These are phyloP conservation scores for Oopsacas minuta DNA, from an alignment of 37 sponge, comb jelly and placozoan species.

Conservation along the genomic window DNA sequence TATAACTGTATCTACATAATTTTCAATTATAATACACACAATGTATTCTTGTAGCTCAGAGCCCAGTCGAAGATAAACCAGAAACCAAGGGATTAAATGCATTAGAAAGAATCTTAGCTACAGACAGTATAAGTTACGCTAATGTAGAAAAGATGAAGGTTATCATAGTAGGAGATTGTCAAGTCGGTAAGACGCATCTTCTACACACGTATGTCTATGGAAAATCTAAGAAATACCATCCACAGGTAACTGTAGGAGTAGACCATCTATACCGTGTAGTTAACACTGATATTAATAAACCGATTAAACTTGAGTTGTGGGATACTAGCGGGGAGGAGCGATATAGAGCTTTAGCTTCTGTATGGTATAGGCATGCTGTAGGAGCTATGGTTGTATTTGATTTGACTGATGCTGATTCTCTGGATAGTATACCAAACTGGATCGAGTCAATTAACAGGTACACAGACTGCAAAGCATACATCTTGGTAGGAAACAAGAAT, in stretches of 20 bases:
- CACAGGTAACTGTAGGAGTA: not conserved
- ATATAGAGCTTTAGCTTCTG: not conserved
- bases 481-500: not conserved
- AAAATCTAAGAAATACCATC: not conserved
- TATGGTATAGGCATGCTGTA: not conserved
- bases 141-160: not conserved
- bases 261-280: conserved; percentile 10
- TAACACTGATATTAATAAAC: not conserved
- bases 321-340: not conserved
- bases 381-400: not conserved
- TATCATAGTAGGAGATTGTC: conserved; percentile 1
- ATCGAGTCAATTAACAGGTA: not conserved
- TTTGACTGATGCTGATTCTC: not conserved
- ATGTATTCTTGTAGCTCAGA: not conserved
- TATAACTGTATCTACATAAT: no score
- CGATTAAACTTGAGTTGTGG: not conserved
- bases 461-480: conserved; percentile 4
- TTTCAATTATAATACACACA: not conserved
- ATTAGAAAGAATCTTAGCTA: not conserved
- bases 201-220: not conserved
- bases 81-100: not conserved
- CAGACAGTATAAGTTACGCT: not conserved
- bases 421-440: not conserved
- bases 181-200: conserved; percentile 3
- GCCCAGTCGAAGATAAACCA: not conserved